A percentile compares a stretch with the other conserved stretches of the same genome.
These are phyloP conservation scores for Thyatira batis DNA, from an alignment of 2,888 invertebrate genomes.

Conservation along the genomic window DNA sequence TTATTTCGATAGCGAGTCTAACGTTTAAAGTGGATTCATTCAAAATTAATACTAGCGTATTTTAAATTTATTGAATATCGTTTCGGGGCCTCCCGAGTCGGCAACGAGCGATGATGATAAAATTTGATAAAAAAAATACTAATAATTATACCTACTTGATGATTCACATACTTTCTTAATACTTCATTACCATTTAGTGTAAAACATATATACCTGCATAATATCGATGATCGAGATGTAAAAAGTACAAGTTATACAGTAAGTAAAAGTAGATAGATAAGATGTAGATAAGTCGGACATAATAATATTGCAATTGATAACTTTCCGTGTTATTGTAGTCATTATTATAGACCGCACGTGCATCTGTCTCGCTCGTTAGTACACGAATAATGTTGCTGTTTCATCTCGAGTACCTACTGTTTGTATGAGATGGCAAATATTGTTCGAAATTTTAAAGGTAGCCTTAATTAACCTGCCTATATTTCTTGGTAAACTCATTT, in stretches of 20 bases:
- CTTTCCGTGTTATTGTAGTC: background rate
- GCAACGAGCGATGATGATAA: no score
- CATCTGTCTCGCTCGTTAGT: background rate
- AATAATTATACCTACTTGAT: background rate
- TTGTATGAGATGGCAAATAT: no score
- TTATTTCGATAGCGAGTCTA: background rate
- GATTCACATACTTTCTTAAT: background rate
- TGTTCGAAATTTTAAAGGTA: background rate
- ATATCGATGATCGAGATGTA: background rate
- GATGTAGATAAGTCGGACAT: background rate
- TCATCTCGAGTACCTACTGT: no score
- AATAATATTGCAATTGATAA: background rate
- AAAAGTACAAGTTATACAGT: background rate
- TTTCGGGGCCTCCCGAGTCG: no score
- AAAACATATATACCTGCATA: background rate
- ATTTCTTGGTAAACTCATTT: background rate
- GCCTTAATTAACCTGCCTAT: background rate
- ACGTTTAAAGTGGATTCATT: background rate
- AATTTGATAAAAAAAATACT: no score
- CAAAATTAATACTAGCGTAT: background rate
- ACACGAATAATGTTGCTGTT: no score
- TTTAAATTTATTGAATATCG: no score
- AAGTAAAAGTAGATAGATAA: no score
- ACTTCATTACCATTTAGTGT: background rate
- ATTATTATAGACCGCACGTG: background rate